Percentiles rank a stretch among this genome's conserved stretches.
Conservation (phyloP, 2,888 invertebrate genomes). For the Polydesmus complanatus region DNA sequence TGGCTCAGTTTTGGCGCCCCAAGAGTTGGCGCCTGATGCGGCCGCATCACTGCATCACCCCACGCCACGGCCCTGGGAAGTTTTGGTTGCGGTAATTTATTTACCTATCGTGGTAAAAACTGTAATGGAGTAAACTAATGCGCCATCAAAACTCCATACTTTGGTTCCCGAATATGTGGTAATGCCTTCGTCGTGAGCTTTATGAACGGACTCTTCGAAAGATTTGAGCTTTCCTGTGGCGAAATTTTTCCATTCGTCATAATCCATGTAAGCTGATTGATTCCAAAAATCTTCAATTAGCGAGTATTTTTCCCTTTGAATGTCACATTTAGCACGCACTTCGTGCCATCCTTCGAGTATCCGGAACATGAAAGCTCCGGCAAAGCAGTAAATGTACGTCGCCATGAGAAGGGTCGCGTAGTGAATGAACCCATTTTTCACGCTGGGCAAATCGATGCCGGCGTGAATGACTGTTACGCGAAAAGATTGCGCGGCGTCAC, state of each 20-base stretch:
- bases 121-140: conserved; percentile 70
- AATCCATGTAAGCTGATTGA: conserved; percentile 26
- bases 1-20: no score
- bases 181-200: conserved; percentile 68
- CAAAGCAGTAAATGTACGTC: conserved; percentile 55
- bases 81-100: conserved; percentile 27
- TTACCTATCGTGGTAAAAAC: conserved; percentile 81
- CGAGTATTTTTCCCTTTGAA: conserved; percentile 69
- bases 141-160: conserved; percentile 6
- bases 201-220: conserved; percentile 73
- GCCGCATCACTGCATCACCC: no score
- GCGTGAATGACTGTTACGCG: background rate
- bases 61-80: no score
- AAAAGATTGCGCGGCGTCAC: background rate
- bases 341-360: conserved; percentile 74
- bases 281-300: conserved; percentile 72
- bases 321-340: conserved; percentile 71
- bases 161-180: conserved; percentile 56
- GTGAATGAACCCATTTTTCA: background rate
- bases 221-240: conserved; percentile 63
- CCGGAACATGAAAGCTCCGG: conserved; percentile 65
- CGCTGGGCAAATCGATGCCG: background rate
- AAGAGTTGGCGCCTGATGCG: no score
- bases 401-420: conserved; percentile 1
- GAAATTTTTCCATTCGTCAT: conserved; percentile 57